Percentiles rank a stretch among this genome's conserved stretches.
phyloP scores from a whole-genome alignment of 2,113 vertebrate species.

The Nyctibius bracteatus region DNA sequence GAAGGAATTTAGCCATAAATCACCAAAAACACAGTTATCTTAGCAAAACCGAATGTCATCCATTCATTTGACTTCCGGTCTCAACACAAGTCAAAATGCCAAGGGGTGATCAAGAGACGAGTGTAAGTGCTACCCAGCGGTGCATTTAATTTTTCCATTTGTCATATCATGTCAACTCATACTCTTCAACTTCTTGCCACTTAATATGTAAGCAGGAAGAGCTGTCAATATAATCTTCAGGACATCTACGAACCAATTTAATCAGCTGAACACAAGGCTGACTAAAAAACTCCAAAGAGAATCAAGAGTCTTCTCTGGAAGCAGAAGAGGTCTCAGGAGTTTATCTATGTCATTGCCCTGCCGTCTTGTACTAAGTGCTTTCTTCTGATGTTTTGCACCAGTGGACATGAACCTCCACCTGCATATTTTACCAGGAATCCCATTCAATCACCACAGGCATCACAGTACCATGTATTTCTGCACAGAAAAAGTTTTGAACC shows the following conservation, averaged over 20 bases:
- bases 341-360: neutral
- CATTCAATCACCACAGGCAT: neutral
- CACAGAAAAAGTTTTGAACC: neutral
- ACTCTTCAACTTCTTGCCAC: slow-evolving; percentile 56
- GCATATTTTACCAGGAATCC: neutral
- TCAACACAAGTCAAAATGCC: slow-evolving; percentile 16
- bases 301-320: slow-evolving; percentile 46
- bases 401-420: neutral
- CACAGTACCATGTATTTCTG: neutral
- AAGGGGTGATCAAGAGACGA: neutral
- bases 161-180: slow-evolving; percentile 63
- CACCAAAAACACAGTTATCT: slow-evolving; percentile 29
- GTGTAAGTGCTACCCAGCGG: neutral
- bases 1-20: slow-evolving; percentile 56
- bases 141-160: slow-evolving; percentile 62
- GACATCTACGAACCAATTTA: slow-evolving; percentile 58
- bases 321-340: slow-evolving; percentile 1
- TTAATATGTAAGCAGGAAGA: slow-evolving; percentile 62
- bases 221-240: slow-evolving; percentile 74
- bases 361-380: neutral
- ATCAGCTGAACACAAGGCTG: slow-evolving; percentile 64
- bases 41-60: slow-evolving; percentile 43
- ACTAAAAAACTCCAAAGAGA: slow-evolving; percentile 66
- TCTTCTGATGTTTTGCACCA: neutral
- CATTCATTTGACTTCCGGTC: slow-evolving; percentile 9